Percentiles rank a stretch among this genome's conserved stretches.
Evolutionary conservation across 2,113 vertebrate genomes (phyloP).

Genomic region (Rhynchopsitta pachyrhyncha): DNA sequence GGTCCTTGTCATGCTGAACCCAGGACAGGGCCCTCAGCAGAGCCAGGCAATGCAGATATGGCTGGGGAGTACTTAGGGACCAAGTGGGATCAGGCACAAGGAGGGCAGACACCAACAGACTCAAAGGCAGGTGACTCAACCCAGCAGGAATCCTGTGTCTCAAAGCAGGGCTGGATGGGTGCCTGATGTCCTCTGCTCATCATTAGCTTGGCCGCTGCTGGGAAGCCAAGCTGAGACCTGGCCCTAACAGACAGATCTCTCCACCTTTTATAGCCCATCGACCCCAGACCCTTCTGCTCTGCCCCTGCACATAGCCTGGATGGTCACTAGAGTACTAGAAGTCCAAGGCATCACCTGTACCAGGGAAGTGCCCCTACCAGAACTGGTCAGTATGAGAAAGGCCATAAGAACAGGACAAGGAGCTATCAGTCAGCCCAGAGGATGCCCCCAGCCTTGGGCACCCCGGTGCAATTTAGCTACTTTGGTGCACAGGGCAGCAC

Average conservation of each 20-base stretch:
- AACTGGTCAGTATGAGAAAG: not conserved
- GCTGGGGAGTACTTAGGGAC: not conserved
- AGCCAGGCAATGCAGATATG: not conserved
- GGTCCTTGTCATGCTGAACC: too few species aligned
- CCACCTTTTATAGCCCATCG: not conserved
- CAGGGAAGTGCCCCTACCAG: not conserved
- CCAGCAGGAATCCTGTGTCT: not conserved
- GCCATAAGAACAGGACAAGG: not conserved
- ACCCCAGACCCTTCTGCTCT: not conserved
- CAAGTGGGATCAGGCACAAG: not conserved
- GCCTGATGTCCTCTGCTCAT: not conserved
- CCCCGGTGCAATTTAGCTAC: not conserved
- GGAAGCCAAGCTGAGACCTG: not conserved
- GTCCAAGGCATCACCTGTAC: not conserved
- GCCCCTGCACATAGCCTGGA: not conserved
- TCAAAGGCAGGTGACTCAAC: not conserved
- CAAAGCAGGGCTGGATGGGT: not conserved
- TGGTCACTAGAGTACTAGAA: not conserved
- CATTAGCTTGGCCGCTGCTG: not conserved
- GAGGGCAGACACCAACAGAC: not conserved
- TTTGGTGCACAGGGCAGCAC: not conserved
- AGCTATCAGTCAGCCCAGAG: not conserved
- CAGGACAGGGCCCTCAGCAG: not conserved
- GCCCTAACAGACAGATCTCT: rapidly evolving
- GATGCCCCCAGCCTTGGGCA: not conserved